phyloP scores from a whole-genome alignment of 2,888 invertebrate species.

The Mesorhabditis spiculigera region DNA sequence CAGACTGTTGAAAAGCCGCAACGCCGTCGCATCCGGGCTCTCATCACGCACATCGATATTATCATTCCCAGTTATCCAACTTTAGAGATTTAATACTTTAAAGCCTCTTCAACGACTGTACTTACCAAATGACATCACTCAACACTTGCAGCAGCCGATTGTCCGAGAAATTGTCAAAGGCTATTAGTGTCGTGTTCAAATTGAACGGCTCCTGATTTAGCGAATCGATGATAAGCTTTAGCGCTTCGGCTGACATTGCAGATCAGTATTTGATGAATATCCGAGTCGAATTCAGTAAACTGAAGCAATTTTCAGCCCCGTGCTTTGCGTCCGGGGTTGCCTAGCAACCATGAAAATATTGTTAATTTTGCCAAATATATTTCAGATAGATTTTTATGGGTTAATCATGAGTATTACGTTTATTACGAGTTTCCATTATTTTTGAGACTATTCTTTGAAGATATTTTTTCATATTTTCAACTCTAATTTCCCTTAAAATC shows the following conservation, averaged over 20 bases:
- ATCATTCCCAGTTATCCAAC: constrained; percentile 44
- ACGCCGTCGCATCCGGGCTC: constrained; percentile 73
- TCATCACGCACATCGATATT: constrained; percentile 75
- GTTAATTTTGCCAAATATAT: background rate
- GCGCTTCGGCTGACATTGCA: constrained; percentile 30
- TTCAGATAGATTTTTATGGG: no score
- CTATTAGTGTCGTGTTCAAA: constrained; percentile 76
- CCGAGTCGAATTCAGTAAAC: background rate
- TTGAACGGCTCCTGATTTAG: constrained; percentile 73
- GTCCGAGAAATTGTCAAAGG: constrained; percentile 76
- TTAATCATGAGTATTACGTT: no score
- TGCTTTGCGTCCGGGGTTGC: background rate
- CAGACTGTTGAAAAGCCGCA: constrained; percentile 71
- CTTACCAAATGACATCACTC: constrained; percentile 70
- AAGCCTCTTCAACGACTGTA: constrained; percentile 32
- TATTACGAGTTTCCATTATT: no score
- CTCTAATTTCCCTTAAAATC: no score
- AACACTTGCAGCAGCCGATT: constrained; percentile 74
- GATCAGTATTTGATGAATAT: constrained; percentile 6
- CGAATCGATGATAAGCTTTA: constrained; percentile 69
- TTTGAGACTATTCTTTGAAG: no score
- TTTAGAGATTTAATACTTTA: constrained; percentile 15
- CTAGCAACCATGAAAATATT: constrained; percentile 1
- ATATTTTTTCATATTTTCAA: no score
- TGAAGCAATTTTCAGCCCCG: background rate